Evolutionary conservation across 2,113 vertebrate genomes (phyloP).

Genomic region (Thermophis baileyi): DNA sequence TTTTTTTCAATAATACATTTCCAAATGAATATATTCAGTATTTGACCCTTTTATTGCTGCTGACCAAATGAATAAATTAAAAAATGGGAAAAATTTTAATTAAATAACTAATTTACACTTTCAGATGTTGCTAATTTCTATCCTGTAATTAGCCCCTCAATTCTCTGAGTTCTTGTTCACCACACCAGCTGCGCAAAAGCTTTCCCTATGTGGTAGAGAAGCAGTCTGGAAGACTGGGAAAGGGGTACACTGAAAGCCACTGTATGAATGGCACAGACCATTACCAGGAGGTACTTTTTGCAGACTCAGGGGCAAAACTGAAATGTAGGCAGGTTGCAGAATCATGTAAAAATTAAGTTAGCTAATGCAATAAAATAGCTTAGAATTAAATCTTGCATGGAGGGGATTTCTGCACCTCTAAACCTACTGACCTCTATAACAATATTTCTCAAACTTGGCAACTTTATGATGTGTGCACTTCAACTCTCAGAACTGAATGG

Average conservation of each 20-base stretch:
- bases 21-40: neutral
- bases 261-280: neutral
- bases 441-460: neutral
- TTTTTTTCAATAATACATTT: neutral
- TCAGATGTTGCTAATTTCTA: neutral
- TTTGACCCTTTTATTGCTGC: neutral
- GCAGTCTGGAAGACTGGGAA: neutral
- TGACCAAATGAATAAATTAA: neutral
- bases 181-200: neutral
- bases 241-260: neutral
- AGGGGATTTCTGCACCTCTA: neutral
- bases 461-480: neutral
- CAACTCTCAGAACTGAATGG: neutral
- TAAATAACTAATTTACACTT: neutral
- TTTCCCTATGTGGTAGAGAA: neutral
- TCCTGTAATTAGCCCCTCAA: neutral
- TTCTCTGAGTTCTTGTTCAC: neutral
- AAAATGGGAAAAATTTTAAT: neutral
- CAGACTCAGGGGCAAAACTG: neutral
- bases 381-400: neutral
- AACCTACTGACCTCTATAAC: neutral
- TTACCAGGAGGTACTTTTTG: neutral
- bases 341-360: neutral
- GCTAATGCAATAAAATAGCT: neutral
- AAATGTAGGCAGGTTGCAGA: neutral